Percentiles rank a stretch among this genome's conserved stretches.
Conservation (phyloP, 2,797 vertebrate species). For the Urophycis tenuis region DNA sequence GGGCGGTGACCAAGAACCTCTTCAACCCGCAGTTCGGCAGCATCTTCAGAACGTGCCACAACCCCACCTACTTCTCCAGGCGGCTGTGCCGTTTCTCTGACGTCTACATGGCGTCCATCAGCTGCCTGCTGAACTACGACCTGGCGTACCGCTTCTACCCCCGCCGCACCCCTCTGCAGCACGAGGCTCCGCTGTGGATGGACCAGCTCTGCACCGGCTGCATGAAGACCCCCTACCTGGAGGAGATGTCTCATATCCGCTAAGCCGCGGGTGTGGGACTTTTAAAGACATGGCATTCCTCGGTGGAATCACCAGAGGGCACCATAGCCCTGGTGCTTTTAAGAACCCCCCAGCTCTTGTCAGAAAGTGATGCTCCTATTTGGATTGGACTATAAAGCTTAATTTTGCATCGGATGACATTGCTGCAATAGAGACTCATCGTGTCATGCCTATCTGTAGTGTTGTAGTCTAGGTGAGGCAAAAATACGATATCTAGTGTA, state of each 20-base stretch:
- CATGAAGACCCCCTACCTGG: constrained; percentile 76
- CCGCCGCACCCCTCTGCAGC: constrained; percentile 78
- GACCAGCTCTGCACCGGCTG: constrained; percentile 83
- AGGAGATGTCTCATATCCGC: constrained; percentile 78
- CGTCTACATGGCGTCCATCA: constrained; percentile 79
- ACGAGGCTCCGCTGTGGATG: constrained; percentile 82
- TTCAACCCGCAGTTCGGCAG: constrained; percentile 84
- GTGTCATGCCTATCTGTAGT: neutral
- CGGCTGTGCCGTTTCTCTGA: constrained; percentile 79
- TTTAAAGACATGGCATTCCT: neutral
- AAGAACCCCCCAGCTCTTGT: neutral
- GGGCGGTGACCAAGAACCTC: constrained; percentile 77
- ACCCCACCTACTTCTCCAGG: constrained; percentile 81
- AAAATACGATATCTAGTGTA: too few species aligned
- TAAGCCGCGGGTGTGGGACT: constrained; percentile 44
- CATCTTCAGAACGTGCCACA: constrained; percentile 81
- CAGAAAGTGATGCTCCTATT: neutral
- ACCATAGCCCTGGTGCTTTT: constrained; percentile 24
- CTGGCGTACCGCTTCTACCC: constrained; percentile 75
- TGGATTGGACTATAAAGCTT: too few species aligned
- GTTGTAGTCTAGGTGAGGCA: too few species aligned
- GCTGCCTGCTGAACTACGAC: constrained; percentile 80
- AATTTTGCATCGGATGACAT: too few species aligned
- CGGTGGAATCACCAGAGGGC: constrained; percentile 36
- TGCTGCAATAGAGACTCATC: neutral